Evolutionary conservation across 2,797 vertebrate species (phyloP), one percentile per base, ranked within the genome.

Genomic region (Florisuga fusca): DNA sequence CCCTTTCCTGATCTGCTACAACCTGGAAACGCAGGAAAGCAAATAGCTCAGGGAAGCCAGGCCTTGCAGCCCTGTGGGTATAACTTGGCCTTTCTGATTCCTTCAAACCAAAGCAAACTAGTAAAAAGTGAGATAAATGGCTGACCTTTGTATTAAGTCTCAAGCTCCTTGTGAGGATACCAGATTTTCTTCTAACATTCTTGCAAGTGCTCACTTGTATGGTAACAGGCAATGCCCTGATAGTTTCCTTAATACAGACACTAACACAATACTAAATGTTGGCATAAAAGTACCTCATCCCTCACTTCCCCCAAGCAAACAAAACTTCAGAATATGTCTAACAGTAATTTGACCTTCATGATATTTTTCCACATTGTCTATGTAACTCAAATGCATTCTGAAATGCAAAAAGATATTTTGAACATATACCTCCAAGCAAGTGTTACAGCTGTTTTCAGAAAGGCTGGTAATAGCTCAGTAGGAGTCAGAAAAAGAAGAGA

Each of bases 11-110:
- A n/a, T 73, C 62, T 69, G 36, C 45, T 74, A 43, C 48, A 74
- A 54, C 2, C 15, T 10, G 48, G 14, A 82, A 86, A 63, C 4
- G 4, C 0, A 1, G 15, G 26, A 83, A 87, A 80, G 51, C 7
- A 17, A 72, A 63, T 7, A 72, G 36, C 25, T 59, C 38, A 50
- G 51, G 36, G 25, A 73, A 92, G 45, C 17, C 38, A 38, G 41
- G 72, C 19, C 48, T 59, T 1, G 0, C n/a, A 25, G 81, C 17
- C 27, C 7, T 13, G 46, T 1, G 3, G 12, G 43, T 46, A 84
- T 2, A 0, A 33, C 66, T 36, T 0, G 0, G 11, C 45, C 48
- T 36, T 48, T 41, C 46, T 6, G 5, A 43, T 20, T 69, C 57
- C 45, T 66, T 72, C 57, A 55, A 12, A 68, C 10, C 43, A 78